Percentiles rank a stretch among this genome's conserved stretches.
Conservation (phyloP, 2,113 vertebrate genomes). For the Heterocephalus glaber region DNA sequence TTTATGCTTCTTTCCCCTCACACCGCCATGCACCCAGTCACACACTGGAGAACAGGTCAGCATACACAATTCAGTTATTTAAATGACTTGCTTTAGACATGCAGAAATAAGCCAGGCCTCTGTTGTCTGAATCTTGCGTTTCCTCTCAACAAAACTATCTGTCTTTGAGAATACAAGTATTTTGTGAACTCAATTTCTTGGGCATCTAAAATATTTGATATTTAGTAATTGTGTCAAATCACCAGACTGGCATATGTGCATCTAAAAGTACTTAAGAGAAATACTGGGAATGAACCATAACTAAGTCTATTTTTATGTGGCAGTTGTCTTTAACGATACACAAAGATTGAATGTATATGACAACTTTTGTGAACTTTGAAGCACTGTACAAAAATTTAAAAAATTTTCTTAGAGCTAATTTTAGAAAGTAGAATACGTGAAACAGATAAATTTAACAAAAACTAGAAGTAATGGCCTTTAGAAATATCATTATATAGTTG, state of each 20-base stretch:
- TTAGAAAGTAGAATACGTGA: conserved; percentile 50
- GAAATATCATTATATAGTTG: conserved; percentile 23
- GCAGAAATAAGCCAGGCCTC: conserved; percentile 69
- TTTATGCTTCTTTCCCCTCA: conserved; percentile 92
- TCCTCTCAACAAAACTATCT: conserved; percentile 53
- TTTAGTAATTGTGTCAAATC: conserved; percentile 33
- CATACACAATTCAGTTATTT: conserved; percentile 84
- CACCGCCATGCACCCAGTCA: conserved; percentile 80
- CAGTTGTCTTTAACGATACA: not conserved
- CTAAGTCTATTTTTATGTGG: conserved; percentile 24
- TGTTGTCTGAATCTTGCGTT: conserved; percentile 62
- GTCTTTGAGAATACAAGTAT: conserved; percentile 62
- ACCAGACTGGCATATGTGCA: not conserved
- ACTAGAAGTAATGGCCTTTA: conserved; percentile 57
- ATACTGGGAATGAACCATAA: conserved; percentile 17
- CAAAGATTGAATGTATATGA: conserved; percentile 6
- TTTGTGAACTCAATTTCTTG: conserved; percentile 48
- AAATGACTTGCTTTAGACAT: conserved; percentile 81
- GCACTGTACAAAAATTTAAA: not conserved
- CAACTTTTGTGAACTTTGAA: conserved; percentile 29
- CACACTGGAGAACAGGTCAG: conserved; percentile 81
- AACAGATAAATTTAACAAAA: conserved; percentile 74
- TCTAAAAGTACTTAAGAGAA: conserved; percentile 40
- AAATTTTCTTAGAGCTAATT: conserved; percentile 44
- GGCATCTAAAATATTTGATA: conserved; percentile 32